Conservation (phyloP, 2,888 invertebrate genomes). For the Pilophorus perplexus region DNA sequence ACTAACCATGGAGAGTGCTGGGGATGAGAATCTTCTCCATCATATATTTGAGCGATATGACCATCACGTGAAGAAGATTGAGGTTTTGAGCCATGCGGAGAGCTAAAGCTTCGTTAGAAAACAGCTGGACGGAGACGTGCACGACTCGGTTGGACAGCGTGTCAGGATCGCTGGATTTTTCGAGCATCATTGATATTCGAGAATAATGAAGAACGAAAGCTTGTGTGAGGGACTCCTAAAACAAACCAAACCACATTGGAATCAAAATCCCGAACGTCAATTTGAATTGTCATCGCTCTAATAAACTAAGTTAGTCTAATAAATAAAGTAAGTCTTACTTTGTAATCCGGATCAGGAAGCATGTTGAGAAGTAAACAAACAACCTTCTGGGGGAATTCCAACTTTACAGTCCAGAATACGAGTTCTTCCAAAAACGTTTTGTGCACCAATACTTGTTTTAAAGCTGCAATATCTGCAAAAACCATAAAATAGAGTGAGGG, state of each 20-base stretch:
- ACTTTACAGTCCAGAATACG: slow-evolving; percentile 96
- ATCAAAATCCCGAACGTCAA: too few species aligned
- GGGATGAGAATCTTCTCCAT: slow-evolving; percentile 87
- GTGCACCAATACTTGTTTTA: slow-evolving; percentile 76
- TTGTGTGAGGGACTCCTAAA: slow-evolving; percentile 83
- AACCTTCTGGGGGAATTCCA: slow-evolving; percentile 95
- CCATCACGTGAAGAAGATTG: slow-evolving; percentile 89
- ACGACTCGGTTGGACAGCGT: slow-evolving; percentile 93
- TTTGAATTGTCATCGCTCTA: too few species aligned
- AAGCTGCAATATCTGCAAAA: slow-evolving; percentile 65
- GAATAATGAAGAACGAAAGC: slow-evolving; percentile 97
- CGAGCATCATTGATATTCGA: slow-evolving; percentile 86
- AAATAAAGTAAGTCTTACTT: slow-evolving; percentile 59
- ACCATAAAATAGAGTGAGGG: not conserved
- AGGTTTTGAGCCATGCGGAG: slow-evolving; percentile 86
- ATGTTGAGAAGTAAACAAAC: slow-evolving; percentile 92
- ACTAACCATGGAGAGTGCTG: slow-evolving; percentile 77
- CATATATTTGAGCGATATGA: slow-evolving; percentile 85
- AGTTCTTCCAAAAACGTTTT: slow-evolving; percentile 88
- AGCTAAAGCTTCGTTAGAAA: slow-evolving; percentile 90
- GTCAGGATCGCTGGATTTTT: slow-evolving; percentile 81
- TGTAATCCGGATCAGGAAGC: slow-evolving; percentile 92
- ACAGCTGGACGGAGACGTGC: slow-evolving; percentile 93
- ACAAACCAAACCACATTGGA: slow-evolving; percentile 42
- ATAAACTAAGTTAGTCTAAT: not conserved